A percentile compares a stretch with the other conserved stretches of the same genome.
Conservation (phyloP, 2,797 vertebrate genomes). For the Acanthiza pusilla region DNA sequence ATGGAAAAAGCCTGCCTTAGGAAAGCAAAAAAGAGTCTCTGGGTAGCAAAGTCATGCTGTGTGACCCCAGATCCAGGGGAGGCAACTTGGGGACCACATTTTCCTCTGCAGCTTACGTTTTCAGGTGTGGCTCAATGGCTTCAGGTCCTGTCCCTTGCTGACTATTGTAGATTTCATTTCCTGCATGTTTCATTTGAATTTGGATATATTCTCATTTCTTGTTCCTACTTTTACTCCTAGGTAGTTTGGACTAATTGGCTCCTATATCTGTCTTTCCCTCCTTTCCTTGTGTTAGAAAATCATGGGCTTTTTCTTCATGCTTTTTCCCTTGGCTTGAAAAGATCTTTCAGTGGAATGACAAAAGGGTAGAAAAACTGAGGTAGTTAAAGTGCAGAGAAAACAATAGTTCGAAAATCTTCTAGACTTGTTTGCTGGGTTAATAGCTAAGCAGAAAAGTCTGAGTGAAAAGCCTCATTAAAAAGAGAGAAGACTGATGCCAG, state of each 20-base stretch:
- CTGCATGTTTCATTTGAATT: background rate
- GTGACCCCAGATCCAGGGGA: background rate
- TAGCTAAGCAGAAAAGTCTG: slow-evolving; percentile 21
- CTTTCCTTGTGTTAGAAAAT: background rate
- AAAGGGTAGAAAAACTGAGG: slow-evolving; percentile 24
- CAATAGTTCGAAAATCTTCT: slow-evolving; percentile 33
- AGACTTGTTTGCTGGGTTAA: slow-evolving; percentile 45
- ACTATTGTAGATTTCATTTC: background rate
- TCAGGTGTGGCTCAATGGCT: background rate
- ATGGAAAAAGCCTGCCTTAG: background rate
- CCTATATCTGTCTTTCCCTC: background rate
- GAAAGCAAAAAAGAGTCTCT: background rate
- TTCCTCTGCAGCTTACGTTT: background rate
- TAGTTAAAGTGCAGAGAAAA: slow-evolving; percentile 4
- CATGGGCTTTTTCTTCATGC: background rate
- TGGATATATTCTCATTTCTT: background rate
- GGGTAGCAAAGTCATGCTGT: background rate
- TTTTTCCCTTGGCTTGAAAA: background rate
- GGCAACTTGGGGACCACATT: accelerated
- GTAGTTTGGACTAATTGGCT: slow-evolving; percentile 18
- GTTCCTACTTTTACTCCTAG: background rate
- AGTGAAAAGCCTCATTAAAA: slow-evolving; percentile 55
- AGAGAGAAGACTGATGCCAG: slow-evolving; percentile 17
- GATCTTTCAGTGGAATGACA: background rate
- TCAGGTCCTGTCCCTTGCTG: background rate